Conservation (phyloP, 1,140 invertebrate species). For the Drosophila virilis region DNA sequence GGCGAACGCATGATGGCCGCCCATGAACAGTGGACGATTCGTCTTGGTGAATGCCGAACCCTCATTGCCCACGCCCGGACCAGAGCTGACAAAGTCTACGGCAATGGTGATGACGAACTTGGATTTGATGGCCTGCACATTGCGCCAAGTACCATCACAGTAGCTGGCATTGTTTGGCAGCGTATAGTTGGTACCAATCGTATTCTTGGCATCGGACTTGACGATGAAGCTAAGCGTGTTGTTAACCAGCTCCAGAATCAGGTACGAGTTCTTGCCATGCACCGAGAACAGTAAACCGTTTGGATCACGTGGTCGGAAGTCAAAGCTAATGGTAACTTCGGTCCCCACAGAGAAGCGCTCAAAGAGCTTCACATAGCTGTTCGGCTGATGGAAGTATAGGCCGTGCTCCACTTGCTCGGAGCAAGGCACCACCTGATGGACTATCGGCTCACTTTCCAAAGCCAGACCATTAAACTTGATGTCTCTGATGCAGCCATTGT, state of each 20-base stretch:
- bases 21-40: conserved; percentile 93
- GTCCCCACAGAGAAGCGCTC: conserved; percentile 92
- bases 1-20: conserved; percentile 90
- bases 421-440: conserved; percentile 90
- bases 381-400: conserved; percentile 91
- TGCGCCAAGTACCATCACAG: conserved; percentile 98
- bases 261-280: conserved; percentile 91
- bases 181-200: conserved; percentile 89
- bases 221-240: conserved; percentile 92
- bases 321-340: conserved; percentile 92
- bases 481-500: conserved; percentile 94
- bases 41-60: conserved; percentile 90
- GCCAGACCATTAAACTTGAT: conserved; percentile 89
- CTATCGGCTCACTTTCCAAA: conserved; percentile 86
- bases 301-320: conserved; percentile 93
- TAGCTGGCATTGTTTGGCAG: conserved; percentile 89
- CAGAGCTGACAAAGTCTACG: conserved; percentile 71
- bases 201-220: conserved; percentile 93
- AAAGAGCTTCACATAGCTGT: conserved; percentile 85
- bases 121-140: conserved; percentile 75
- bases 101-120: conserved; percentile 77
- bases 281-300: conserved; percentile 93
- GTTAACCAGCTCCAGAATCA: conserved; percentile 94
- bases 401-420: conserved; percentile 93
- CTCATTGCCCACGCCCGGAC: conserved; percentile 86